Conservation (phyloP, 2,797 vertebrate genomes). For the Tokudaia muenninki region DNA sequence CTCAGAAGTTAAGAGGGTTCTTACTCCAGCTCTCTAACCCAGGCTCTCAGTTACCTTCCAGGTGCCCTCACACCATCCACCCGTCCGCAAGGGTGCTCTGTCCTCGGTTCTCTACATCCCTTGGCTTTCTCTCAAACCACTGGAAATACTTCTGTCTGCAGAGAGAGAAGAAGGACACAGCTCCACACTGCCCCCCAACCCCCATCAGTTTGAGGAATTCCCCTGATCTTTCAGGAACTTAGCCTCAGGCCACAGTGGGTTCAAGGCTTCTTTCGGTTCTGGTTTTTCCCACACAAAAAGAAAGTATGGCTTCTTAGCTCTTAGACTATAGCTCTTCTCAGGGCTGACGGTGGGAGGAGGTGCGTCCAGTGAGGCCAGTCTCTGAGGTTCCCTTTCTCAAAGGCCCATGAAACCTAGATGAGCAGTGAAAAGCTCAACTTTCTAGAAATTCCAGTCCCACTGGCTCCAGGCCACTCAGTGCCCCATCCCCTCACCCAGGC, state of each 20-base stretch:
- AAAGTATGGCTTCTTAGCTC: background rate
- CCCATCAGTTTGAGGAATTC: background rate
- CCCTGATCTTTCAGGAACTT: background rate
- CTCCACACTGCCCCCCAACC: background rate
- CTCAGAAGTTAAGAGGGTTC: background rate
- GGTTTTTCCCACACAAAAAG: fast-evolving
- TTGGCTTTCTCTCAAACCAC: background rate
- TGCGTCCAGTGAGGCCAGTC: background rate
- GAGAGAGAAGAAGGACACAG: background rate
- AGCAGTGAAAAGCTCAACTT: background rate
- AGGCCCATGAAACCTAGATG: background rate
- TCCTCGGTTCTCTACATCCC: background rate
- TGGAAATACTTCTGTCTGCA: background rate
- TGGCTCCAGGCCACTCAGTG: background rate
- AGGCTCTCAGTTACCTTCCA: background rate
- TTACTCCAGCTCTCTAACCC: background rate
- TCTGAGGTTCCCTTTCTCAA: background rate
- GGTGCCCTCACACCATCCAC: fast-evolving
- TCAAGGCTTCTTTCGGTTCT: background rate
- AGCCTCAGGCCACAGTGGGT: background rate
- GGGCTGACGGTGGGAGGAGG: background rate
- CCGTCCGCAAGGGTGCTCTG: background rate
- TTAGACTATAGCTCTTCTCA: background rate
- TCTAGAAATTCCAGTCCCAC: conserved; percentile 54
- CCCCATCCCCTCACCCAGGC: too few relatives aligned